Percentiles rank a stretch among this genome's conserved stretches.
phyloP scores from a whole-genome alignment of 2,797 vertebrate species.

The Coregonus suidteri region DNA sequence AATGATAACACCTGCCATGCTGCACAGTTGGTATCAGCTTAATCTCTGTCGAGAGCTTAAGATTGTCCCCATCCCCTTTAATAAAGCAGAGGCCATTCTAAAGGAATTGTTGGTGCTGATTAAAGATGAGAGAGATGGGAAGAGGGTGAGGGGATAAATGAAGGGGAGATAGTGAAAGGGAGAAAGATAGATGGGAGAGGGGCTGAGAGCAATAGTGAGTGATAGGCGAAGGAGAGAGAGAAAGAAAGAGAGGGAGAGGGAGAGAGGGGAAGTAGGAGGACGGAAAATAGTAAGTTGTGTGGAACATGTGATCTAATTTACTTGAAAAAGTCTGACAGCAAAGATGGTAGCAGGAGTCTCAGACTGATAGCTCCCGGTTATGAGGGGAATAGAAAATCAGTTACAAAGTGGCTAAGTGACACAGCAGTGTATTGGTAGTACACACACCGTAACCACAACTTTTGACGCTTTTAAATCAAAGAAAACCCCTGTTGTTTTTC shows the following conservation, averaged over 20 bases:
- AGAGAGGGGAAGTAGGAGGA: constrained; percentile 28
- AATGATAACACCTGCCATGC: constrained; percentile 34
- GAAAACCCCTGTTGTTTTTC: too few species aligned
- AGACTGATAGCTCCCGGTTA: constrained; percentile 74
- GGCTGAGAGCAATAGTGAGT: constrained; percentile 53
- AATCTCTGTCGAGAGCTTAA: constrained; percentile 24
- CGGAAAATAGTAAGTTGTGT: constrained; percentile 56
- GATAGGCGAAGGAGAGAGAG: constrained; percentile 5
- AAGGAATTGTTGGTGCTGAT: constrained; percentile 13
- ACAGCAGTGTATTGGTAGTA: constrained; percentile 72
- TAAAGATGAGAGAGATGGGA: constrained; percentile 4
- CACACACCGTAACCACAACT: constrained; percentile 68
- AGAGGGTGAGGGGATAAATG: neutral
- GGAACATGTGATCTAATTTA: constrained; percentile 3
- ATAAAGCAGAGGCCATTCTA: constrained; percentile 23
- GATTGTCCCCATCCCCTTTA: constrained; percentile 22
- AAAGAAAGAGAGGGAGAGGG: constrained; percentile 30
- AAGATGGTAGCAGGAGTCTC: too few species aligned
- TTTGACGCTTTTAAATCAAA: constrained; percentile 36
- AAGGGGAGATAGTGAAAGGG: constrained; percentile 17
- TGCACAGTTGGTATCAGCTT: constrained; percentile 16
- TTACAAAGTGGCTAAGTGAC: constrained; percentile 79
- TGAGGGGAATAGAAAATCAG: constrained; percentile 77
- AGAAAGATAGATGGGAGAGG: constrained; percentile 30
- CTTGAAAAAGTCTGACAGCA: too few species aligned